phyloP scores from a whole-genome alignment of 2,113 vertebrate genomes.

The Equus quagga region DNA sequence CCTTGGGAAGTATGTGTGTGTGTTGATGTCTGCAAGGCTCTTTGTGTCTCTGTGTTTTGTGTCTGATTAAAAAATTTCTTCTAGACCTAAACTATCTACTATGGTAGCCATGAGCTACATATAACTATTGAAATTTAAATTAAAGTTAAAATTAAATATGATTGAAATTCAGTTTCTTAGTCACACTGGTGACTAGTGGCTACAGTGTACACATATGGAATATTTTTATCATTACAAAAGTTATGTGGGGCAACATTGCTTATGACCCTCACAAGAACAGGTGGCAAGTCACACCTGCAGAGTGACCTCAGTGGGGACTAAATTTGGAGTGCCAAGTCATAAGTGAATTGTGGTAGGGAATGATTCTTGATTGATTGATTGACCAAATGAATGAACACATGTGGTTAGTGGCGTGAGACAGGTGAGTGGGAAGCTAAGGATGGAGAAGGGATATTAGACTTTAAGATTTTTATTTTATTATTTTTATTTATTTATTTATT shows the following conservation, averaged over 20 bases:
- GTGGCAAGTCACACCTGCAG: background rate
- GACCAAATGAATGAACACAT: background rate
- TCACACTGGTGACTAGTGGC: background rate
- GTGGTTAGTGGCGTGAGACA: too few species aligned
- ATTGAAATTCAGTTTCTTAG: conserved; percentile 12
- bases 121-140: conserved; percentile 30
- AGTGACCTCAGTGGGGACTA: background rate
- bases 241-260: background rate
- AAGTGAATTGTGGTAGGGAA: background rate
- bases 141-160: conserved; percentile 39
- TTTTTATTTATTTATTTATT: too few species aligned
- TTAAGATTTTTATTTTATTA: background rate
- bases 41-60: background rate
- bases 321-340: background rate
- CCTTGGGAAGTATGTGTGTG: background rate
- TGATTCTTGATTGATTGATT: background rate
- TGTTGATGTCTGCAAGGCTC: background rate
- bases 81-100: background rate
- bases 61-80: conserved; percentile 58
- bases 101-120: background rate
- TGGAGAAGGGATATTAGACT: background rate
- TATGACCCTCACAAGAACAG: background rate
- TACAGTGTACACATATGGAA: background rate
- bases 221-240: background rate
- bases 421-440: background rate